phyloP scores from a whole-genome alignment of 2,888 invertebrate genomes.

The Galerucella pusilla region DNA sequence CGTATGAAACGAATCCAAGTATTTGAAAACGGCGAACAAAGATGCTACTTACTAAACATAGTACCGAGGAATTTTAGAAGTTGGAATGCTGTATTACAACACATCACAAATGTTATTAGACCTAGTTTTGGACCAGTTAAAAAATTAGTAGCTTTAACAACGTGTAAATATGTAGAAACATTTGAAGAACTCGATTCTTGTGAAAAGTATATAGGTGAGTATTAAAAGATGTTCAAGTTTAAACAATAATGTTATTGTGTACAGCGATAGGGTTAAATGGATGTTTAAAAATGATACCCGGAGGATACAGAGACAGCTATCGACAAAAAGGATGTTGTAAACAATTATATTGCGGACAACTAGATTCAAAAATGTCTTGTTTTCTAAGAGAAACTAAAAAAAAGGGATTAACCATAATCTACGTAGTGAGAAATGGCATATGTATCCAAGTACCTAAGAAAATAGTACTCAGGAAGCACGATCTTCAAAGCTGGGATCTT shows the following conservation, averaged over 20 bases:
- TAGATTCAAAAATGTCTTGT: not conserved
- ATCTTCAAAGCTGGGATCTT: constrained; percentile 4
- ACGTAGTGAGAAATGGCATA: not conserved
- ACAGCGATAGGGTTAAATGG: not conserved
- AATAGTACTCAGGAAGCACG: constrained; percentile 6
- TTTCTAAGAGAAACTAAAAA: constrained; percentile 5
- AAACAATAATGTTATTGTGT: not conserved
- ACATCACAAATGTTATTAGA: not conserved
- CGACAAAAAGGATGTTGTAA: not conserved
- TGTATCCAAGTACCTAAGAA: not conserved
- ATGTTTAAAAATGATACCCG: not conserved
- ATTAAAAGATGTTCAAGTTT: not conserved
- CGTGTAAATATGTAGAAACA: not conserved
- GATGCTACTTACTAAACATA: constrained; percentile 1
- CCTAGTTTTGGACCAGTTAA: constrained; percentile 1
- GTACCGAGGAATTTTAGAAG: constrained; percentile 11
- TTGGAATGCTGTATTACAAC: constrained; percentile 13
- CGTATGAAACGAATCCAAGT: constrained; percentile 8
- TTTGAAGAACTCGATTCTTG: constrained; percentile 8
- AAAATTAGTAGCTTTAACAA: not conserved
- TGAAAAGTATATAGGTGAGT: constrained; percentile 6
- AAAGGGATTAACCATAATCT: constrained; percentile 11
- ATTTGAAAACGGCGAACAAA: constrained; percentile 6
- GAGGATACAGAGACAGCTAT: not conserved
- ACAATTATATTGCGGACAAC: constrained; percentile 6